Evolutionary conservation across 2,797 vertebrate genomes (phyloP).

Genomic region (Enteromius thamalakanensis): DNA sequence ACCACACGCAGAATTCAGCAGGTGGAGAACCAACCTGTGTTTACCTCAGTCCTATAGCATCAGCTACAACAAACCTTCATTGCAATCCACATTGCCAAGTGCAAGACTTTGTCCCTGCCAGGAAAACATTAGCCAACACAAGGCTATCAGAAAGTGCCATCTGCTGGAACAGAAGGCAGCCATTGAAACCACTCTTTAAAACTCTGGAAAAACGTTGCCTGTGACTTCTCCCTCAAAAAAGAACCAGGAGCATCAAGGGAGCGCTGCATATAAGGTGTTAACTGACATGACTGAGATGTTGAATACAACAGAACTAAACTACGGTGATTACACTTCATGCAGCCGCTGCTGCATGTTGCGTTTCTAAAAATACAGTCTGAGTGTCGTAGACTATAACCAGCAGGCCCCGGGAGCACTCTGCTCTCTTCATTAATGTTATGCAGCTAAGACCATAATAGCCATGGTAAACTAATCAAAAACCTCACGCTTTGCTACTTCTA

Average conservation of each 20-base stretch:
- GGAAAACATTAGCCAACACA: slow-evolving; percentile 57
- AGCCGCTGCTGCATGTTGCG: slow-evolving; percentile 64
- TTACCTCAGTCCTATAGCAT: slow-evolving; percentile 41
- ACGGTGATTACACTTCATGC: slow-evolving; percentile 54
- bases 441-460: slow-evolving; percentile 51
- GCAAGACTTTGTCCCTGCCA: slow-evolving; percentile 56
- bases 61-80: slow-evolving; percentile 37
- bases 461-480: slow-evolving; percentile 54
- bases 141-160: slow-evolving; percentile 67
- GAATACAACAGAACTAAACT: slow-evolving; percentile 38
- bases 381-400: slow-evolving; percentile 59
- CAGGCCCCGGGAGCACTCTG: slow-evolving; percentile 60
- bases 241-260: background rate
- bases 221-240: background rate
- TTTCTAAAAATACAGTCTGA: slow-evolving; percentile 70
- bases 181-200: slow-evolving; percentile 50
- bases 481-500: slow-evolving; percentile 54
- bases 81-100: slow-evolving; percentile 40
- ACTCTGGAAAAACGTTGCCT: slow-evolving; percentile 41
- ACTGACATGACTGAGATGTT: slow-evolving; percentile 10
- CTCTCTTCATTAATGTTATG: slow-evolving; percentile 54
- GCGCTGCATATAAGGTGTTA: background rate
- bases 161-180: slow-evolving; percentile 62
- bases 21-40: slow-evolving; percentile 49
- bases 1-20: slow-evolving; percentile 19